Conservation (phyloP, 2,113 vertebrate genomes). For the Cromileptes altivelis region DNA sequence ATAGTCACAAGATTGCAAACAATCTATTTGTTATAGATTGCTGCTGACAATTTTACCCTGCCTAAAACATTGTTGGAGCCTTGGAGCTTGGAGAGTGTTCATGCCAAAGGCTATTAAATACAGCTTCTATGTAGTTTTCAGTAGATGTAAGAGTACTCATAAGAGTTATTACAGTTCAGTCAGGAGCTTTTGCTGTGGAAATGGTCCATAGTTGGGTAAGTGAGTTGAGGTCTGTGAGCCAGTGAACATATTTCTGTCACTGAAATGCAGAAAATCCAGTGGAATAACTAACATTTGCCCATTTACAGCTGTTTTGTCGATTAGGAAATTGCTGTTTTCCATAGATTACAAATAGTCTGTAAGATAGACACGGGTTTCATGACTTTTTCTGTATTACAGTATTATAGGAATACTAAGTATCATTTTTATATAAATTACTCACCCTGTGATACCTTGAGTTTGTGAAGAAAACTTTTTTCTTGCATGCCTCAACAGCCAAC, state of each 20-base stretch:
- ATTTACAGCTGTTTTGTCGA: background rate
- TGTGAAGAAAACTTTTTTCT: no score
- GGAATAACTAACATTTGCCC: background rate
- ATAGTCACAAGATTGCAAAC: no score
- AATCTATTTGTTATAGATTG: no score
- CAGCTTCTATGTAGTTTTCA: background rate
- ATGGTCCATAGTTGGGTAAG: background rate
- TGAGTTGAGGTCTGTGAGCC: background rate
- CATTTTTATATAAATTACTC: no score
- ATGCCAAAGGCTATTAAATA: background rate
- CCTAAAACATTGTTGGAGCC: no score
- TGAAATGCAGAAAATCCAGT: background rate
- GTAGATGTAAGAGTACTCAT: background rate
- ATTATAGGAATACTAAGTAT: no score
- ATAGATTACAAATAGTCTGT: background rate
- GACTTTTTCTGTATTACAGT: background rate
- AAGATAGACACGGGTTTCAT: background rate
- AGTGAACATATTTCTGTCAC: background rate
- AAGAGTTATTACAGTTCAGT: background rate
- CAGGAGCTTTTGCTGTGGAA: background rate
- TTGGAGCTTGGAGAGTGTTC: no score
- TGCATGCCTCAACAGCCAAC: no score
- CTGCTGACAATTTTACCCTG: no score
- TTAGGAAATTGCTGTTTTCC: background rate
- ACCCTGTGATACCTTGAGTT: no score